A percentile compares a stretch with the other conserved stretches of the same genome.
These are phyloP conservation scores for Phaetusa simplex DNA, from an alignment of 2,113 vertebrate species.

Conservation along the genomic window DNA sequence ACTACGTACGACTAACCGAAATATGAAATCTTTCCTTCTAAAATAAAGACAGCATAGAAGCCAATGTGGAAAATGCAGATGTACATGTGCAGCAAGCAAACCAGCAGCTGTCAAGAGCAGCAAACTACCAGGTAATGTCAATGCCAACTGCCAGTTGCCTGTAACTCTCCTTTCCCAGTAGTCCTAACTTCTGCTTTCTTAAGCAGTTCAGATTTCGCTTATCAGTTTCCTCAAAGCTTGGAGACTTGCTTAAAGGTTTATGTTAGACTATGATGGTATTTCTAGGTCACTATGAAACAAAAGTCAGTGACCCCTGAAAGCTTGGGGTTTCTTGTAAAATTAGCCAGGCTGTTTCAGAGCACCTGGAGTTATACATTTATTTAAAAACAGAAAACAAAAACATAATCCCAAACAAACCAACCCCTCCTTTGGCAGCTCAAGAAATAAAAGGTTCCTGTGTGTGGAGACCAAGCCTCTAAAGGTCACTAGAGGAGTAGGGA, in stretches of 20 bases:
- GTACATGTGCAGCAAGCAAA: constrained; percentile 86
- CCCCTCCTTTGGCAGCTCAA: neutral
- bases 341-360: neutral
- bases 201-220: neutral
- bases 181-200: neutral
- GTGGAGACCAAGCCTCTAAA: neutral
- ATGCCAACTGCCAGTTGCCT: neutral
- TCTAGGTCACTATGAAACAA: neutral
- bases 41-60: constrained; percentile 95
- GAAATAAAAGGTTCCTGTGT: neutral
- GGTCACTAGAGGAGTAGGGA: neutral
- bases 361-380: neutral
- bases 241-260: neutral
- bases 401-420: neutral
- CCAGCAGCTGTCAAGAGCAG: constrained; percentile 88
- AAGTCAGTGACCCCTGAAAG: neutral
- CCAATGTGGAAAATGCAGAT: constrained; percentile 92
- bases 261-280: neutral
- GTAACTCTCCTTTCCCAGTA: neutral
- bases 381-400: neutral
- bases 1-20: neutral
- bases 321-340: neutral
- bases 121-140: constrained; percentile 87
- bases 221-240: neutral
- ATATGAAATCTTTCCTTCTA: neutral